Base-by-base conservation (phyloP, 2,888 invertebrate genomes). In the Leptinotarsa haldemani region DNA sequence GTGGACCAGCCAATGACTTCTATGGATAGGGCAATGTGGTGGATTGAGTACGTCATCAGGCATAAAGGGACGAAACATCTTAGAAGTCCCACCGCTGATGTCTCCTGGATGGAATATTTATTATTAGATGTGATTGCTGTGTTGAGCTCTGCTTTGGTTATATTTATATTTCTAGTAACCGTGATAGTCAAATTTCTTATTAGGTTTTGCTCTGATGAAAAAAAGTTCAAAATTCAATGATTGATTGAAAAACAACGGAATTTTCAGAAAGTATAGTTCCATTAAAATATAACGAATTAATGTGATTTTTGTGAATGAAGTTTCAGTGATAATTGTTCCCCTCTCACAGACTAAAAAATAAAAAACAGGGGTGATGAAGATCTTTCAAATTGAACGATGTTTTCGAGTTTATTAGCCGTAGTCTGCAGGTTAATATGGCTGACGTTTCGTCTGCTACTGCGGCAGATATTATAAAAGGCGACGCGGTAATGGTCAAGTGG, bases 31-130 rank as follows among this genome's bases (percentile, higher is more conserved):
- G 83, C 81, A 4, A 69, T 84, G 4, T 84, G 83, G 83, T 84
- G 84, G 84, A 76, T 80, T 47, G 82, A 83, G 68, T 82, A 82
- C 63, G 79, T 81, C 9, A 78, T 82, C 9, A 75, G 83, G 46
- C 80, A 84, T 69, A 80, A 86, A 25, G 89, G 89, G 1, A 88
- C 89, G 0, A 83, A 83, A 4, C 88, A 88, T 77, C 84, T 90
- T 5, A 87, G 88, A 15, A 88, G 89, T 13, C 85, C 89, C 16
- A 85, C 84, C 1, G 87, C 87, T 13, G 88, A 88, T 18, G 77
- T 87, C 7, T 82, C 87, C 4, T 86, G 87, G 77, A 78, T 85
- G 50, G 84, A 87, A 79, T 89, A 88, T 78, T 88, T 88, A 67
- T 80, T 89, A 80, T 56, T 90, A 61, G 89, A 90, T 78, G 80